These are phyloP conservation scores for Falco columbarius DNA, from an alignment of 2,797 vertebrate species.

Conservation along the genomic window DNA sequence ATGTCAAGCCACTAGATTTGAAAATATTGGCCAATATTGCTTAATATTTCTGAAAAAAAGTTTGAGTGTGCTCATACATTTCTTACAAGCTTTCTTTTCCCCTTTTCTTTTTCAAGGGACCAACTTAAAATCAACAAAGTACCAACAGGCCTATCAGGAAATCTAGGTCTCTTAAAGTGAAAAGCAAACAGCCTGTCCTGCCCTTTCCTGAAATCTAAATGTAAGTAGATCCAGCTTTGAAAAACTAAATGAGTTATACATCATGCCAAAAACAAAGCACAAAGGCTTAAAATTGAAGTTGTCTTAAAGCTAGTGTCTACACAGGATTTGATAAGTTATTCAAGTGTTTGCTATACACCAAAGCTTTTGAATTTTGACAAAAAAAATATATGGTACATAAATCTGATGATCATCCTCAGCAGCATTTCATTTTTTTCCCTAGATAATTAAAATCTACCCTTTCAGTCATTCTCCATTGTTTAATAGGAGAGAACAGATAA, in stretches of 20 bases:
- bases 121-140: conserved; percentile 17
- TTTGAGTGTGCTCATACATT: background rate
- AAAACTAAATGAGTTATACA: background rate
- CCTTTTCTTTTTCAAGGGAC: background rate
- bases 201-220: conserved; percentile 57
- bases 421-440: background rate
- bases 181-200: conserved; percentile 4
- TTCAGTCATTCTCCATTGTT: background rate
- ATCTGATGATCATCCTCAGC: background rate
- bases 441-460: background rate
- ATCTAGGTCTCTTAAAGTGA: conserved; percentile 1
- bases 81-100: conserved; percentile 30
- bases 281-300: conserved; percentile 42
- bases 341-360: conserved; percentile 45
- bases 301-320: conserved; percentile 54
- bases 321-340: conserved; percentile 21
- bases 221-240: conserved; percentile 72
- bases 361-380: background rate
- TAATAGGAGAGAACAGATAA: background rate
- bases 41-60: background rate
- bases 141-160: background rate
- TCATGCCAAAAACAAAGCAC: conserved; percentile 37
- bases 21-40: background rate
- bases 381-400: background rate
- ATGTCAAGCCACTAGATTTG: background rate